Conservation (phyloP, 2,888 invertebrate species). For the Mongoloraphidia duomilia region DNA sequence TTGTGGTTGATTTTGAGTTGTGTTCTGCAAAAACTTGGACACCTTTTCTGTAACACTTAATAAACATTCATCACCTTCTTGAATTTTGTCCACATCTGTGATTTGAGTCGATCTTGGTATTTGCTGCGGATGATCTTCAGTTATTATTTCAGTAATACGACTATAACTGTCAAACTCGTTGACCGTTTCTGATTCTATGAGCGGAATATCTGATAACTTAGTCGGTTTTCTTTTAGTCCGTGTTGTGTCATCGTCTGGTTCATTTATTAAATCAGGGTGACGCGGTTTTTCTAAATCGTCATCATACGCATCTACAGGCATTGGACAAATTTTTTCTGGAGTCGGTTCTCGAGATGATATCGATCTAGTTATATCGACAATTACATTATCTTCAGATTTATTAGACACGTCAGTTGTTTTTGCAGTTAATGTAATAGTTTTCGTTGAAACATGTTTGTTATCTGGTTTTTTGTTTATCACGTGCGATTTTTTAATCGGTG, state of each 20-base stretch:
- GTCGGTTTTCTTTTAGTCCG: slow-evolving; percentile 25
- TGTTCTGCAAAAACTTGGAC: slow-evolving; percentile 29
- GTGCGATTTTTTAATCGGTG: slow-evolving; percentile 23
- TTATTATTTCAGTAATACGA: slow-evolving; percentile 18
- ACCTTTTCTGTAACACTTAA: slow-evolving; percentile 44
- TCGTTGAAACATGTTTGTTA: slow-evolving; percentile 35
- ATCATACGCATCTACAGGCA: slow-evolving; percentile 41
- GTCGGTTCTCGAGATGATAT: slow-evolving; percentile 64
- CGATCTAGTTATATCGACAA: slow-evolving; percentile 54
- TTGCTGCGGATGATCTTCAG: slow-evolving; percentile 8
- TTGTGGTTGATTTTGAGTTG: too few species aligned
- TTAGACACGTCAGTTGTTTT: slow-evolving; percentile 24
- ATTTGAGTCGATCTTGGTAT: slow-evolving; percentile 15
- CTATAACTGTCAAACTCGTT: slow-evolving; percentile 32
- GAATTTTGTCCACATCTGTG: slow-evolving; percentile 26
- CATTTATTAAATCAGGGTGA: slow-evolving; percentile 58
- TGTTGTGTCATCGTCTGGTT: slow-evolving; percentile 50
- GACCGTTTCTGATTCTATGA: slow-evolving; percentile 44
- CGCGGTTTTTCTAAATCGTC: slow-evolving; percentile 47
- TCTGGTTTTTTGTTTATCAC: slow-evolving; percentile 16
- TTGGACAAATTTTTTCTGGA: slow-evolving; percentile 54
- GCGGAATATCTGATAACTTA: slow-evolving; percentile 33
- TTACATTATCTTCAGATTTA: slow-evolving; percentile 36
- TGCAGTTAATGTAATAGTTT: slow-evolving; percentile 33
- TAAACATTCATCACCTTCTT: slow-evolving; percentile 35